A percentile compares a stretch with the other conserved stretches of the same genome.
phyloP scores from a whole-genome alignment of 1,140 invertebrate genomes.

The Dreissena polymorpha region DNA sequence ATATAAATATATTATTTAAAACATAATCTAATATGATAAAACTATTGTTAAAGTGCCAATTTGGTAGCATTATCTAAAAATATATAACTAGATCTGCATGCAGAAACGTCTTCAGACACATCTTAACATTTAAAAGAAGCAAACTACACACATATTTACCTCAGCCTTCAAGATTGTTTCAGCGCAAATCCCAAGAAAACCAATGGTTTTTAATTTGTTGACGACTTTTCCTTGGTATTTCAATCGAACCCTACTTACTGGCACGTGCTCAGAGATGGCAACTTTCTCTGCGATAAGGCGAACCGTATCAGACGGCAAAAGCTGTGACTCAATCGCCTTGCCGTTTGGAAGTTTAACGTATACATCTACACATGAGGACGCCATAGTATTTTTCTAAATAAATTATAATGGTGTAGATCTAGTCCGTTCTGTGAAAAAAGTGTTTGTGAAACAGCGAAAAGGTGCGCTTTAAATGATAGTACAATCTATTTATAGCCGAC shows the following conservation, averaged over 20 bases:
- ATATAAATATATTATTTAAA: background rate
- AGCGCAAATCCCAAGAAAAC: slow-evolving; percentile 63
- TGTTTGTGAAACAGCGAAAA: too few relatives aligned
- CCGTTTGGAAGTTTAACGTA: slow-evolving; percentile 69
- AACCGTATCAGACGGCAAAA: slow-evolving; percentile 51
- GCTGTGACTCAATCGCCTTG: slow-evolving; percentile 53
- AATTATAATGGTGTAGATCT: background rate
- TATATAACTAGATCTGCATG: too few relatives aligned
- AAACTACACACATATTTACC: slow-evolving; percentile 38
- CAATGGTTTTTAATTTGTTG: slow-evolving; percentile 56
- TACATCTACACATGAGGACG: slow-evolving; percentile 54
- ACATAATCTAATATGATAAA: background rate
- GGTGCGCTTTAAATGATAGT: too few relatives aligned
- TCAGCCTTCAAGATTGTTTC: slow-evolving; percentile 72
- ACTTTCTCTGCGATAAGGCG: slow-evolving; percentile 54
- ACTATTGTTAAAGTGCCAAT: too few relatives aligned
- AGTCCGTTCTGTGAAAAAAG: too few relatives aligned
- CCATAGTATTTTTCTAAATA: slow-evolving; percentile 53
- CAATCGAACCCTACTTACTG: slow-evolving; percentile 48
- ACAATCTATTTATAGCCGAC: too few relatives aligned
- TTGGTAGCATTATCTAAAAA: too few relatives aligned
- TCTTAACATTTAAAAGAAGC: too few relatives aligned
- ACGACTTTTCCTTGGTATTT: slow-evolving; percentile 73
- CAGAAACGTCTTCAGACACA: too few relatives aligned
- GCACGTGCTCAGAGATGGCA: slow-evolving; percentile 61